Evolutionary conservation across 2,113 vertebrate species (phyloP).

Genomic region (Lophura nycthemera): DNA sequence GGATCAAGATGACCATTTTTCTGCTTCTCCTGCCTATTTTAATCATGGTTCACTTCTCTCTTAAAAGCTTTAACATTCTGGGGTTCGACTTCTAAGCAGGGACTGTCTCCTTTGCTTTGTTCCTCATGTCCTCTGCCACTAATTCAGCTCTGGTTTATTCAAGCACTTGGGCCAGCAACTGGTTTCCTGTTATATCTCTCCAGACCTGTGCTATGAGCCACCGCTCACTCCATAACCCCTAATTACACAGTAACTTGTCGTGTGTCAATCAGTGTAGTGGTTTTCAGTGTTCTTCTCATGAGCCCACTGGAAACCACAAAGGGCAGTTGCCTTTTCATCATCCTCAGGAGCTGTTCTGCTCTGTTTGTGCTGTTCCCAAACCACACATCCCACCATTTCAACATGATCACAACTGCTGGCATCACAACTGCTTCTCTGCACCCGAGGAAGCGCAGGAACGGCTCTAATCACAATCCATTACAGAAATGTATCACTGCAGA

Average conservation of each 20-base stretch:
- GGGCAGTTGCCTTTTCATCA: background rate
- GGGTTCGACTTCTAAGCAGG: background rate
- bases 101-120: background rate
- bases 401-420: background rate
- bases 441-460: background rate
- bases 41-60: background rate
- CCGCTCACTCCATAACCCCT: background rate
- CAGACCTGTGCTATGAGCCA: background rate
- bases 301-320: background rate
- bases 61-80: background rate
- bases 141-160: background rate
- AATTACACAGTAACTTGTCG: background rate
- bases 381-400: background rate
- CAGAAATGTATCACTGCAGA: background rate
- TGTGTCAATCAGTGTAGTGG: background rate
- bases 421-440: background rate
- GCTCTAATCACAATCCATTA: background rate
- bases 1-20: rapidly evolving
- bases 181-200: background rate
- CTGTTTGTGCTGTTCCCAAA: background rate
- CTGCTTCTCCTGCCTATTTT: background rate
- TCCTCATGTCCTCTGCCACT: background rate
- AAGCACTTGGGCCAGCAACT: background rate
- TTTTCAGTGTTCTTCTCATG: background rate
- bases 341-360: background rate